phyloP scores from a whole-genome alignment of 2,888 invertebrate genomes.

The Ormyrus labotus region DNA sequence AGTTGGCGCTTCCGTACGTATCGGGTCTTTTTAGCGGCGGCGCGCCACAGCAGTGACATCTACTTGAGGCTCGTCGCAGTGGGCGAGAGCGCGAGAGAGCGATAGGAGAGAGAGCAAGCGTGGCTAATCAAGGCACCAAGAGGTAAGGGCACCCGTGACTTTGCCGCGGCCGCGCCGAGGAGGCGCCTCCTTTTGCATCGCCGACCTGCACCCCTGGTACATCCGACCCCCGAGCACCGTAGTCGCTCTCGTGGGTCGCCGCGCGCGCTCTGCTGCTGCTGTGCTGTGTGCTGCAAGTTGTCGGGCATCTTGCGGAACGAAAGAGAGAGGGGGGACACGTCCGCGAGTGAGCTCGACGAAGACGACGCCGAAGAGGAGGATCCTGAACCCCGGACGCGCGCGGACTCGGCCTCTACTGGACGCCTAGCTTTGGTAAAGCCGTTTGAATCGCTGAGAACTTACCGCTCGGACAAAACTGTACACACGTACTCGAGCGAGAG shows the following conservation, averaged over 20 bases:
- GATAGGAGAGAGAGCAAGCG: constrained; percentile 75
- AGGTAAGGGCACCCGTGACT: constrained; percentile 77
- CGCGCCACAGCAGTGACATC: constrained; percentile 36
- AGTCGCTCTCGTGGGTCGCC: constrained; percentile 62
- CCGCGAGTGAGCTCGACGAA: too few species aligned
- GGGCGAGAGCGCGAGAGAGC: constrained; percentile 27
- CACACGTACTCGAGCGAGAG: too few species aligned
- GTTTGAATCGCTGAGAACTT: too few species aligned
- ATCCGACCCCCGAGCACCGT: constrained; percentile 59
- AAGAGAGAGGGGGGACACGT: not conserved
- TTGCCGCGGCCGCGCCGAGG: constrained; percentile 62
- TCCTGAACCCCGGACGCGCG: too few species aligned
- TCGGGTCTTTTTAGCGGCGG: too few species aligned
- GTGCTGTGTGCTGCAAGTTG: constrained; percentile 60
- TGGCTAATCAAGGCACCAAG: constrained; percentile 92
- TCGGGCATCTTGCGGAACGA: constrained; percentile 68
- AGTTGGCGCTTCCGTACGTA: too few species aligned
- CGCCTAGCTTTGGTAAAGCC: too few species aligned
- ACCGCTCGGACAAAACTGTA: too few species aligned
- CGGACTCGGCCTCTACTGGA: too few species aligned
- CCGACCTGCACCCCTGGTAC: constrained; percentile 67
- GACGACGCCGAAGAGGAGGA: too few species aligned
- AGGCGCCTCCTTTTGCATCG: constrained; percentile 60
- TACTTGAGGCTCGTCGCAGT: constrained; percentile 4
- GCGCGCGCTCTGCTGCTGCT: constrained; percentile 8